Base-by-base conservation (phyloP, 2,797 vertebrate genomes). In the Phoxinus dragarum region DNA sequence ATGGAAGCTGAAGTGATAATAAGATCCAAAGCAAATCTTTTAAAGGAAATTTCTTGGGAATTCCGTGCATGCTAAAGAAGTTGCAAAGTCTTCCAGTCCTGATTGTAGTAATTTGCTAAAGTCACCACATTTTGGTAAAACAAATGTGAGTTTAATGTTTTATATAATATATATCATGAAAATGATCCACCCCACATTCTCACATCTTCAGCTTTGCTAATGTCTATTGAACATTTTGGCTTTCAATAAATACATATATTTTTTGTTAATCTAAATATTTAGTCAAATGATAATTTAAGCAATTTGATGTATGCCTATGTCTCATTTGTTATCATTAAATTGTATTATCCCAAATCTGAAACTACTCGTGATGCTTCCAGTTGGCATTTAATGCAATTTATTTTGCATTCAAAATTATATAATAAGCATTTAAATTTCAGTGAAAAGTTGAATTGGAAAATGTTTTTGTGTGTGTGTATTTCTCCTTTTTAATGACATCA, bases 1-100 rank as follows among this genome's bases (percentile, higher is more conserved):
- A 78, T 80, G 59, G 69, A 82, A 59, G 38, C 69, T 59, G 79
- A 81, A 61, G 49, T 85, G 81, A 88, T 82, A 44, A 78, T 44
- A 40, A 36, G 36, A 79, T 52, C 14, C 14, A 49, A 49, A 49
- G 14, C 47, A 49, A 49, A 49, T 16, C 14, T 49, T 16, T 49
- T 47, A 47, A 47, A 16, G 4, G 4, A 16, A 5, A 16, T 49
- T 16, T 49, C 12, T 16, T 14, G 47, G 44, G 14, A 49, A 16
- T 49, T 16, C 14, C 4, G 1, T 49, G 14, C 47, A 49, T 49
- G 47, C 47, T 16, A 49, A 47, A 16, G 47, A 49, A 16, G 47
- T 16, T 14, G 4, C 12, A 4, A 47, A 16, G 47, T 47, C 4
- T 47, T 16, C 4, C 12, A 16, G 47, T 14, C 44, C 44, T 47